Conservation (phyloP, 1,140 invertebrate genomes). For the Trichoplusia ni region DNA sequence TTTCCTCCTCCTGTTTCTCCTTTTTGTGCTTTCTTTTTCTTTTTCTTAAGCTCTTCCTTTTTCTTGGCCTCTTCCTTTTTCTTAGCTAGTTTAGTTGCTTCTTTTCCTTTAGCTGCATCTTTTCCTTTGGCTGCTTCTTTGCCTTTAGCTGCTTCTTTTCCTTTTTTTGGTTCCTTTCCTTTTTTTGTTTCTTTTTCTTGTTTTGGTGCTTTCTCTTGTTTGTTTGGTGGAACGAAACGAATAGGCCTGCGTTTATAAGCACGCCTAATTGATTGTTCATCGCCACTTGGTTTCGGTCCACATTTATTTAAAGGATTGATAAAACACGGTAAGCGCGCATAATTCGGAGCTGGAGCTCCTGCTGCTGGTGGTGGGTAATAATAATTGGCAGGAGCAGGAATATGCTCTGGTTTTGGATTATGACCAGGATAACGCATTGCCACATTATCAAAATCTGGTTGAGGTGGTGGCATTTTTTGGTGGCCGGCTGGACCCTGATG, state of each 20-base stretch:
- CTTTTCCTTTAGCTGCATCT: too few relatives aligned
- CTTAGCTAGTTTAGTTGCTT: neutral
- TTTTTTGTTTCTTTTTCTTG: neutral
- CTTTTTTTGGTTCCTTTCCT: neutral
- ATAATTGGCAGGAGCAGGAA: neutral
- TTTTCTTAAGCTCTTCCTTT: neutral
- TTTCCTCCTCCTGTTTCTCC: too few relatives aligned
- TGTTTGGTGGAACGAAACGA: neutral
- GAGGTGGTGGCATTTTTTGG: neutral
- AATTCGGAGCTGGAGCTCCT: neutral
- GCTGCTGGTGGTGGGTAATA: neutral
- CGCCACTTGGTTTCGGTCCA: neutral
- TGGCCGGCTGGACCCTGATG: too few relatives aligned
- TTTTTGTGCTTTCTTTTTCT: too few relatives aligned
- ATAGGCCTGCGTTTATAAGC: slow-evolving; percentile 11
- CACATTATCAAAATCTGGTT: neutral
- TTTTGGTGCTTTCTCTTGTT: neutral
- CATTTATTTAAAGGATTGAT: neutral
- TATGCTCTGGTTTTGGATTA: neutral
- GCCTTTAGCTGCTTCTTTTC: neutral
- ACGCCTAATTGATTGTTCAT: neutral
- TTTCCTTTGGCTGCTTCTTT: too few relatives aligned
- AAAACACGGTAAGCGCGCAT: neutral
- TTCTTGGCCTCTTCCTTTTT: too few relatives aligned
- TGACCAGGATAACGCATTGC: neutral